Evolutionary conservation across 2,888 invertebrate genomes (phyloP), one percentile per base, ranked within the genome.

Genomic region (Tenodera sinensis): DNA sequence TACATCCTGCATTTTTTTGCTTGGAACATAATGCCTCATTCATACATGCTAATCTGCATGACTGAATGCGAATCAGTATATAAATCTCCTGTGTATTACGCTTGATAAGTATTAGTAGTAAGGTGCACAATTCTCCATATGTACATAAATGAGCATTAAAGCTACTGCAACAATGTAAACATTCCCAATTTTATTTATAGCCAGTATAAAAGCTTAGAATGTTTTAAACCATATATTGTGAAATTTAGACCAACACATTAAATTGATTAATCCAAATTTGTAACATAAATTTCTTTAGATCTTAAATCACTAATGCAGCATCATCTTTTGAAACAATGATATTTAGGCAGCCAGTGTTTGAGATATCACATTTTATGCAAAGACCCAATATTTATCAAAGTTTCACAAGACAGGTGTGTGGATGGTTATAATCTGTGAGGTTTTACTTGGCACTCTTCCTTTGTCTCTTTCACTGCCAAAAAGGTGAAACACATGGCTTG

Each of bases 31-130:
- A 89, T 88, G 87, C 83, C 83, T 85, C 89, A 83, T 89, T 84
- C 90, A 89, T 89, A 83, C 90, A 86, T 54, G 87, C 85, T 88
- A 89, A 90, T 88, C 90, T 90, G 88, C 90, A 90, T 90, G 89
- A 89, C 90, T 84, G 88, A 88, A 86, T 89, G 84, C 54, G 27
- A 88, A 90, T 90, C 81, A 83, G 87, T 89, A 89, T 89, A 88
- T 90, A 87, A 71, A 84, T 89, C 88, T 89, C 89, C 85, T 81
- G 89, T 90, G 90, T 90, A 90, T 89, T 89, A 89, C 86, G 87
- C 89, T 90, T 89, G 88, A 90, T 88, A 89, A 88, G 88, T 89
- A 90, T 90, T 90, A 89, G 83, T 90, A 90, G 83, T 84, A 85
- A 88, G 87, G 83, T 89, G 90, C 89, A 89, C 89, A 88, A 89